Conservation (phyloP, 2,888 invertebrate genomes). For the Tenthredo scrophulariae region DNA sequence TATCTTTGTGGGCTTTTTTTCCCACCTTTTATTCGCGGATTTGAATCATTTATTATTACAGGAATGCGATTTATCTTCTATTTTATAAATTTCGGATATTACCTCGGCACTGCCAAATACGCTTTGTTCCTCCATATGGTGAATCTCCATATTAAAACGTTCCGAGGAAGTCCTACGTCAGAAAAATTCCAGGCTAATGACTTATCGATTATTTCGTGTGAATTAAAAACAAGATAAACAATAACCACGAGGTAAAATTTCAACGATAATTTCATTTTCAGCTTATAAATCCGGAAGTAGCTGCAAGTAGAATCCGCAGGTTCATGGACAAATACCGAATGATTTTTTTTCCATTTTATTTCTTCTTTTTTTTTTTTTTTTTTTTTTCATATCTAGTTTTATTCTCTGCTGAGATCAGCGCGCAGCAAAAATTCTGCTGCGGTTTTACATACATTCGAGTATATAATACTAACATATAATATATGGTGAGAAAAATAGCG, state of each 20-base stretch:
- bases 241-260: not conserved
- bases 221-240: not conserved
- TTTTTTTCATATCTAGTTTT: not conserved
- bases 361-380: not conserved
- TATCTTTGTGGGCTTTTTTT: slow-evolving; percentile 14
- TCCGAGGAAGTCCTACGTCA: slow-evolving; percentile 59
- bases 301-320: not conserved
- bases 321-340: not conserved
- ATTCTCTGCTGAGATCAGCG: slow-evolving; percentile 33
- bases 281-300: not conserved
- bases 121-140: slow-evolving; percentile 76
- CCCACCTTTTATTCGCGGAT: slow-evolving; percentile 47
- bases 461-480: not conserved
- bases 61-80: not conserved
- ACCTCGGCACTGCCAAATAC: slow-evolving; percentile 76
- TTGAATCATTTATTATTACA: not conserved
- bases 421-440: slow-evolving; percentile 9
- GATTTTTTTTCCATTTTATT: not conserved
- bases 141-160: slow-evolving; percentile 72
- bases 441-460: slow-evolving; percentile 16
- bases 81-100: slow-evolving; percentile 50
- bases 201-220: not conserved
- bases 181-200: slow-evolving; percentile 58
- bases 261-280: not conserved
- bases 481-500: not conserved